phyloP scores from a whole-genome alignment of 2,113 vertebrate species.

The Crotophaga sulcirostris region DNA sequence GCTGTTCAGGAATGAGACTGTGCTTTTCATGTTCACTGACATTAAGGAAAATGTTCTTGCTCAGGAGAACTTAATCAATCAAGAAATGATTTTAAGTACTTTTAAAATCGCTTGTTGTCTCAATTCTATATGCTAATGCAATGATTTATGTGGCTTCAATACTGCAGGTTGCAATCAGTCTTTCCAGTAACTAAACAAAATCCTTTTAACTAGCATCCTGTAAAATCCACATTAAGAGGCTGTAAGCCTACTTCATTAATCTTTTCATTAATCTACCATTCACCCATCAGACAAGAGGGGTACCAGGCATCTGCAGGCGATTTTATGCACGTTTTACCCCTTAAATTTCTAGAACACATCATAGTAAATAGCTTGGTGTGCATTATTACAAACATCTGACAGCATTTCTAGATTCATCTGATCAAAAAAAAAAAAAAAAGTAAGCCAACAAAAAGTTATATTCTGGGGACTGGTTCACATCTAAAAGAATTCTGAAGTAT shows the following conservation, averaged over 20 bases:
- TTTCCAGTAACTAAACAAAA: constrained; percentile 51
- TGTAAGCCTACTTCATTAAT: constrained; percentile 50
- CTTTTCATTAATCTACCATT: constrained; percentile 44
- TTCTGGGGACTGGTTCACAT: background rate
- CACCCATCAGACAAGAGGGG: background rate
- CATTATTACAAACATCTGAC: background rate
- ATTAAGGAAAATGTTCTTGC: constrained; percentile 46
- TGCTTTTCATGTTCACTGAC: constrained; percentile 39
- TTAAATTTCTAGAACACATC: background rate
- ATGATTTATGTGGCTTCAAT: constrained; percentile 42
- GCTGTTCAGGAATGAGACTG: background rate
- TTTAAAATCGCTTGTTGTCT: constrained; percentile 49
- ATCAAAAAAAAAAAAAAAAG: constrained; percentile 4
- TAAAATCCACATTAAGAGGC: constrained; percentile 52
- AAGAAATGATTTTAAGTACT: constrained; percentile 64
- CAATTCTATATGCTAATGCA: constrained; percentile 59
- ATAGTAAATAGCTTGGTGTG: background rate
- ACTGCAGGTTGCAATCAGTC: constrained; percentile 58
- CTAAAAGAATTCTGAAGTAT: background rate
- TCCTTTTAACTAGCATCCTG: constrained; percentile 49
- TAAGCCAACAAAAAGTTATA: background rate
- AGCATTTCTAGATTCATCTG: background rate
- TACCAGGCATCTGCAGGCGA: background rate
- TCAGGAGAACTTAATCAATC: constrained; percentile 61
- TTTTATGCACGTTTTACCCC: background rate